phyloP scores from a whole-genome alignment of 2,113 vertebrate species.

The Oncorhynchus kisutch region DNA sequence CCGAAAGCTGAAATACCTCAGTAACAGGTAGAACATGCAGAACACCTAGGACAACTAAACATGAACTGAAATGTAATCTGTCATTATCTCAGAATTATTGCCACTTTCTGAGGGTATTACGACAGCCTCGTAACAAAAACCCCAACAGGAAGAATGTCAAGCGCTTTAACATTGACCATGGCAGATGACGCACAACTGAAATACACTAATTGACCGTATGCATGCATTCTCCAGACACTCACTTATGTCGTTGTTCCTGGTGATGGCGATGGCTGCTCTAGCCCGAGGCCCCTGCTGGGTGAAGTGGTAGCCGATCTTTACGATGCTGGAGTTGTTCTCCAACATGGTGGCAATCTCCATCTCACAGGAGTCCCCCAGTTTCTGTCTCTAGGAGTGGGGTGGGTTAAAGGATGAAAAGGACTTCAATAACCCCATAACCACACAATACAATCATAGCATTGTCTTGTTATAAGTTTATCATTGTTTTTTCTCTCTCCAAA shows the following conservation, averaged over 20 bases:
- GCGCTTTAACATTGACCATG: not conserved
- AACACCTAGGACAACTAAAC: not conserved
- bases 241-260: constrained; percentile 90
- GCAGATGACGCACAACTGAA: not conserved
- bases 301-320: constrained; percentile 92
- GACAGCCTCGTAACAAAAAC: not conserved
- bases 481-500: not conserved
- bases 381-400: constrained; percentile 77
- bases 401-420: not conserved
- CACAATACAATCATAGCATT: not conserved
- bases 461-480: not conserved
- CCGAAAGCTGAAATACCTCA: not conserved
- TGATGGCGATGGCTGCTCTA: constrained; percentile 87
- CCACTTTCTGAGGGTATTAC: not conserved
- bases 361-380: constrained; percentile 87
- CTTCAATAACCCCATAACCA: not conserved
- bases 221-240: constrained; percentile 56
- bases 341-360: constrained; percentile 95
- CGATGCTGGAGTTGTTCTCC: constrained; percentile 86
- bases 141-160: not conserved
- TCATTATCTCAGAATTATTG: not conserved
- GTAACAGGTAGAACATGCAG: constrained; percentile 3
- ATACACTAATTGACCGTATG: not conserved
- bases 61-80: not conserved
- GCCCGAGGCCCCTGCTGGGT: constrained; percentile 92